phyloP scores from a whole-genome alignment of 2,797 vertebrate species.

The Dryobates pubescens region DNA sequence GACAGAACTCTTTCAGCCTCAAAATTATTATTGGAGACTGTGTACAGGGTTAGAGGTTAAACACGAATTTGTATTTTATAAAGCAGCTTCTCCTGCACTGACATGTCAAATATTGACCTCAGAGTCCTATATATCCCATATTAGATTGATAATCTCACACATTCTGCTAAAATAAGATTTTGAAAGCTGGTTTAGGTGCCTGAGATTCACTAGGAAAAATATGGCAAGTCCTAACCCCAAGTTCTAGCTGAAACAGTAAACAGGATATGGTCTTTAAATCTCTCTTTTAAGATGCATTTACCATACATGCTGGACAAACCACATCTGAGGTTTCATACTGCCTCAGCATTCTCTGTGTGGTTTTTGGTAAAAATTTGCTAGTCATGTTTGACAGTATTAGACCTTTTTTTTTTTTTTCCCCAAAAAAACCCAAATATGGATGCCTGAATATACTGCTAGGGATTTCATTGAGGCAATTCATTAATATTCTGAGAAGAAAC shows the following conservation, averaged over 20 bases:
- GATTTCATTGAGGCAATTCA: background rate
- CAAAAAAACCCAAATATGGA: background rate
- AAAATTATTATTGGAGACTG: background rate
- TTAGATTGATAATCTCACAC: background rate
- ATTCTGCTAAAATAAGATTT: background rate
- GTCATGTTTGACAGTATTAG: background rate
- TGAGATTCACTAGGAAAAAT: background rate
- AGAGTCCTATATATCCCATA: background rate
- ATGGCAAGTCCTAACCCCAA: background rate
- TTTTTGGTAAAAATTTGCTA: background rate
- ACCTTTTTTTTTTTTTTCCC: rapidly evolving
- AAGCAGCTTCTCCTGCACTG: background rate
- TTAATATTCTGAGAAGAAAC: background rate
- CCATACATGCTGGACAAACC: background rate
- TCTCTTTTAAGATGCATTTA: background rate
- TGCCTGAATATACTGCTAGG: background rate
- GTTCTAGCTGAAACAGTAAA: background rate
- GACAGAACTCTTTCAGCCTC: background rate
- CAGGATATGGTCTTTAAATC: background rate
- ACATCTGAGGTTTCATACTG: background rate
- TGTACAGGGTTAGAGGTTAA: background rate
- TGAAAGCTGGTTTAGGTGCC: background rate
- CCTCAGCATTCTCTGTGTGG: background rate
- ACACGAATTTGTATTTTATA: background rate
- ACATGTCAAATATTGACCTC: background rate